Evolutionary conservation across 2,888 invertebrate species (phyloP).

Genomic region (Sericinus montela): DNA sequence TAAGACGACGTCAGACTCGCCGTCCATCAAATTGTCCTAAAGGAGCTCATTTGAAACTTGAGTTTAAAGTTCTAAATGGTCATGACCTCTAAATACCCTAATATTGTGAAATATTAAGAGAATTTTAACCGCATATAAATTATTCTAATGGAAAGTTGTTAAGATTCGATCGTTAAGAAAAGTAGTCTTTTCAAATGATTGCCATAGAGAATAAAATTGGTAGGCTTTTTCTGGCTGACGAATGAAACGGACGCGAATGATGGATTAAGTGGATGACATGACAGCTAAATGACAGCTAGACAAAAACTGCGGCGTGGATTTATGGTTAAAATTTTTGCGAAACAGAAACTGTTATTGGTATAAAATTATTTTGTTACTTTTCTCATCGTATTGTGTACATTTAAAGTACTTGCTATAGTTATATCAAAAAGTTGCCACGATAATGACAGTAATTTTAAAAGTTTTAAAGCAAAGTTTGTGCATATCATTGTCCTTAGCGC

Average conservation of each 20-base stretch:
- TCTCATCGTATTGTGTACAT: constrained; percentile 13
- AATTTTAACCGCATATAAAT: no score
- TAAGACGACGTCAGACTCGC: no score
- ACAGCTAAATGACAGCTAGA: constrained; percentile 60
- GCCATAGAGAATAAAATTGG: no score
- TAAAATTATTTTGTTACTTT: constrained; percentile 16
- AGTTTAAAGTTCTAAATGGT: no score
- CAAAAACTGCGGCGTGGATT: constrained; percentile 75
- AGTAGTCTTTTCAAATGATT: no score
- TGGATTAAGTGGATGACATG: constrained; percentile 47
- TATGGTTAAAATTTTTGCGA: constrained; percentile 57
- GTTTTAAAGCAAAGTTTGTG: constrained; percentile 72
- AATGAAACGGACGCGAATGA: constrained; percentile 25
- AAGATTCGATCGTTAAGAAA: no score
- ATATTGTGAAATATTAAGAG: no score
- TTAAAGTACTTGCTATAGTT: constrained; percentile 16
- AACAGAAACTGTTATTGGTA: constrained; percentile 45
- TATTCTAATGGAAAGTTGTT: no score
- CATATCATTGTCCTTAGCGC: constrained; percentile 72
- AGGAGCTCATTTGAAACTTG: no score
- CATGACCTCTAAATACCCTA: no score
- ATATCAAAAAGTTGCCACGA: constrained; percentile 45
- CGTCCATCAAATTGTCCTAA: no score
- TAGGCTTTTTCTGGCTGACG: constrained; percentile 16
- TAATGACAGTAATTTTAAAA: constrained; percentile 70